A percentile compares a stretch with the other conserved stretches of the same genome.
Conservation (phyloP, 2,797 vertebrate genomes). For the Numenius phaeopus region DNA sequence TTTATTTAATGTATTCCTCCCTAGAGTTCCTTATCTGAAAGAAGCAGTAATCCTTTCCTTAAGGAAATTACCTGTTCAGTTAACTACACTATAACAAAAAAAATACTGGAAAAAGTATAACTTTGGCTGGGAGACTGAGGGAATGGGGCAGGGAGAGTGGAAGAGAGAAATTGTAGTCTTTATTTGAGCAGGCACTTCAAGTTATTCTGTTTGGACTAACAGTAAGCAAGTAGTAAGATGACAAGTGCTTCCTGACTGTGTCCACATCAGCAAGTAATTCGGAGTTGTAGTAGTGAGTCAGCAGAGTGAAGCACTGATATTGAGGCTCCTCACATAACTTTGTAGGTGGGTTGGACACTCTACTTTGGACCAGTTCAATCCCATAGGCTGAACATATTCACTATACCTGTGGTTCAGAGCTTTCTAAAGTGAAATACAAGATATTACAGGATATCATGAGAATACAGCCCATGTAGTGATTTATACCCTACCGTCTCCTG, state of each 20-base stretch:
- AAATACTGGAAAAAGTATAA: not conserved
- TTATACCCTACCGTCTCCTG: not conserved
- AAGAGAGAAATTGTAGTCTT: not conserved
- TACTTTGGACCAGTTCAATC: not conserved
- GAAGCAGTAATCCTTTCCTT: conserved; percentile 29
- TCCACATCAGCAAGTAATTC: not conserved
- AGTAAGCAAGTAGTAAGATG: not conserved
- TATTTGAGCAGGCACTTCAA: not conserved
- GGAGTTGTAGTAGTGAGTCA: not conserved
- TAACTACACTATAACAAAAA: conserved; percentile 19
- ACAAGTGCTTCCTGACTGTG: not conserved
- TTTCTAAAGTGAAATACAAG: not conserved
- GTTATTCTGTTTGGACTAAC: not conserved
- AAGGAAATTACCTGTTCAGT: conserved; percentile 33
- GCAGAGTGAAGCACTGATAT: not conserved
- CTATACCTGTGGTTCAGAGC: not conserved
- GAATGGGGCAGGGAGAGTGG: not conserved
- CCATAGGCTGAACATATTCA: not conserved
- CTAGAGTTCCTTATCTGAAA: conserved; percentile 32
- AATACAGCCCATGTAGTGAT: not conserved
- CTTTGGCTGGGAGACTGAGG: not conserved
- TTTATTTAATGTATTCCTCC: conserved; percentile 31
- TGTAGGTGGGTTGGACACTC: not conserved
- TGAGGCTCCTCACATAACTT: not conserved
- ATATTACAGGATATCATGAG: not conserved